Evolutionary conservation across 2,888 invertebrate genomes (phyloP).

Genomic region (Melanophora roralis): DNA sequence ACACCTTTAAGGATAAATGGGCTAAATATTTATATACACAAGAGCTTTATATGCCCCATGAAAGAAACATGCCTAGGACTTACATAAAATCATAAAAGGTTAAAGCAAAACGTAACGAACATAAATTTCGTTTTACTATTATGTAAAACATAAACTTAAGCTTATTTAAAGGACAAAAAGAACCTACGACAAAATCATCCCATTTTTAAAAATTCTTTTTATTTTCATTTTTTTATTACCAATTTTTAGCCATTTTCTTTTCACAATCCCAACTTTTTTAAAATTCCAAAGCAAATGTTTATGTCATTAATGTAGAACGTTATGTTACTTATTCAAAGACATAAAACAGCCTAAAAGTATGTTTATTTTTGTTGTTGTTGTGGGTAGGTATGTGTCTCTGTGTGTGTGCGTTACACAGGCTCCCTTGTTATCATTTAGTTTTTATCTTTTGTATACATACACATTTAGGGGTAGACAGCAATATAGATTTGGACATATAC

Average conservation of each 20-base stretch:
- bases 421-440: slow-evolving; percentile 7
- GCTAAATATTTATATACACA: not conserved
- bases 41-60: not conserved
- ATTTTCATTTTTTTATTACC: not conserved
- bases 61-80: not conserved
- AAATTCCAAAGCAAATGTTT: not conserved
- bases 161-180: not conserved
- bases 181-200: not conserved
- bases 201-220: not conserved
- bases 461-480: not conserved
- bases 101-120: not conserved
- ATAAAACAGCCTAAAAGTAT: not conserved
- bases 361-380: not conserved
- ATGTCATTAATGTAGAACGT: not conserved
- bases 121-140: not conserved
- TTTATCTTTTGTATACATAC: not conserved
- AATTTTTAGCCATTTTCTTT: not conserved
- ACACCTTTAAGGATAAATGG: not conserved
- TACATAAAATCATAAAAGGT: not conserved
- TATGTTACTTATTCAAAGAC: not conserved
- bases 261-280: not conserved
- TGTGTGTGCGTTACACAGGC: not conserved
- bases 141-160: not conserved
- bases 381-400: too few species aligned
- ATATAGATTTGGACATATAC: not conserved